Evolutionary conservation across 2,888 invertebrate species (phyloP).

Genomic region (Zonitis immaculata): DNA sequence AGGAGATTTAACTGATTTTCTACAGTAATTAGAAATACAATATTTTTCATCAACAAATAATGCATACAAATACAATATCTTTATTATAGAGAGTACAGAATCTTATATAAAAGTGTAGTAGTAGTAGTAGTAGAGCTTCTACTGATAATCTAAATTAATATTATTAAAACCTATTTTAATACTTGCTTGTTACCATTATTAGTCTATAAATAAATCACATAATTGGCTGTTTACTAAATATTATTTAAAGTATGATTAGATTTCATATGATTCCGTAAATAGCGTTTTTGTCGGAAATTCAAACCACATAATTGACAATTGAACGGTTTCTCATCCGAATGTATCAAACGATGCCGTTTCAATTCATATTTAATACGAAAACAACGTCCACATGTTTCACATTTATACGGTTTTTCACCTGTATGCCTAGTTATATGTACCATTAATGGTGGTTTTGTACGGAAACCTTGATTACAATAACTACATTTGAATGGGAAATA

Average conservation of each 20-base stretch:
- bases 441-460: constrained; percentile 54
- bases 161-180: not conserved
- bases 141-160: too few species aligned
- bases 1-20: too few species aligned
- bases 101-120: too few species aligned
- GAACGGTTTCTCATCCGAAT: constrained; percentile 53
- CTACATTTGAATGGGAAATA: constrained; percentile 56
- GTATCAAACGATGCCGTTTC: constrained; percentile 53
- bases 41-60: too few species aligned
- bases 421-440: constrained; percentile 59
- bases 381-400: constrained; percentile 54
- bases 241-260: constrained; percentile 41
- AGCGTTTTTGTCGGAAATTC: constrained; percentile 52
- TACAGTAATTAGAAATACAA: too few species aligned
- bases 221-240: not conserved
- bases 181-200: not conserved
- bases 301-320: constrained; percentile 48
- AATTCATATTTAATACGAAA: constrained; percentile 60
- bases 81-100: not conserved
- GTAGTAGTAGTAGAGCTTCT: too few species aligned
- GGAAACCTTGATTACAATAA: constrained; percentile 58
- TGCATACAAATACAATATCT: too few species aligned
- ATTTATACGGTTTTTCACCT: constrained; percentile 58
- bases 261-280: constrained; percentile 52
- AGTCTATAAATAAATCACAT: not conserved